Evolutionary conservation across 2,113 vertebrate genomes (phyloP).

Genomic region (Bufo gargarizans): DNA sequence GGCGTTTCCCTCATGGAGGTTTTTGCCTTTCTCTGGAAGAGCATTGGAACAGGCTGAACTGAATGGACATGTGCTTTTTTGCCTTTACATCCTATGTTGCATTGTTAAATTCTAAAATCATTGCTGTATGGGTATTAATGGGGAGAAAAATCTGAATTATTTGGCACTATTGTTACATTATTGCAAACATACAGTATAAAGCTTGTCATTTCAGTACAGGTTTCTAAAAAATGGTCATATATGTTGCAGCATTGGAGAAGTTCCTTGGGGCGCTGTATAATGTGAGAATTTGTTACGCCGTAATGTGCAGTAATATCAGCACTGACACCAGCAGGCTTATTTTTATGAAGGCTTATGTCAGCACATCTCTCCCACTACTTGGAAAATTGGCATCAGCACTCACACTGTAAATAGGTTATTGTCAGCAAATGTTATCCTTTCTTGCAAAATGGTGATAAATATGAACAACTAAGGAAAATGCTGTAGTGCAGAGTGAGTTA

Average conservation of each 20-base stretch:
- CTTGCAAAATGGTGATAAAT: slow-evolving; percentile 27
- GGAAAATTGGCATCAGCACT: slow-evolving; percentile 41
- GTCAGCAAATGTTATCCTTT: slow-evolving; percentile 47
- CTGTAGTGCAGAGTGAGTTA: slow-evolving; percentile 2
- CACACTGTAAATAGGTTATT: slow-evolving; percentile 26
- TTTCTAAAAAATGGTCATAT: not conserved
- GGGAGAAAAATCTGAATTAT: too few species aligned
- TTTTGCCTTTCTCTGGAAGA: too few species aligned
- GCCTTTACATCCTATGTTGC: too few species aligned
- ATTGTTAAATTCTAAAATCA: too few species aligned
- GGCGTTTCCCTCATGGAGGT: too few species aligned
- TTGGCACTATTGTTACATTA: not conserved
- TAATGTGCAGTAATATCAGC: slow-evolving; percentile 33
- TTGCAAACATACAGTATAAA: not conserved
- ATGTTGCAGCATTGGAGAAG: not conserved
- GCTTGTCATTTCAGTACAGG: not conserved
- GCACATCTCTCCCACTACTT: slow-evolving; percentile 25
- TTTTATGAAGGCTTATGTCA: slow-evolving; percentile 50
- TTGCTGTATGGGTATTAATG: too few species aligned
- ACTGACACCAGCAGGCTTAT: slow-evolving; percentile 36
- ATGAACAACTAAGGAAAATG: slow-evolving; percentile 27
- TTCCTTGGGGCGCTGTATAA: slow-evolving; percentile 14
- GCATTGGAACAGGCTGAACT: too few species aligned
- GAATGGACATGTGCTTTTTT: too few species aligned
- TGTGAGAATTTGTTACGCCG: not conserved